Conservation (phyloP, 2,797 vertebrate genomes). For the Neopelma chrysocephalum region DNA sequence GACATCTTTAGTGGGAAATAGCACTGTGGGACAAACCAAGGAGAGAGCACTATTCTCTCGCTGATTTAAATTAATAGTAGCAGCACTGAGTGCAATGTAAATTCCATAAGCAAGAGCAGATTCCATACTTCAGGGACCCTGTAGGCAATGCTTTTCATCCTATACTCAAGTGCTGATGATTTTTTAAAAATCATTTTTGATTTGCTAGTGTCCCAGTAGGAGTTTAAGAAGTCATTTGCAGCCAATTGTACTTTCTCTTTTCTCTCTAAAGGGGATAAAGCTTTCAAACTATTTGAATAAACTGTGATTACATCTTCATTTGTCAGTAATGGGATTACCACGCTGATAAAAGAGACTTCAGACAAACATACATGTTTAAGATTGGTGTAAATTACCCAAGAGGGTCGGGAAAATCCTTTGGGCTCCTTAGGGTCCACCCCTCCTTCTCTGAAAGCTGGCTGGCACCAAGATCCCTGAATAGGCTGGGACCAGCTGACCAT, state of each 20-base stretch:
- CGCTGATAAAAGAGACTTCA: conserved; percentile 75
- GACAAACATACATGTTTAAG: conserved; percentile 79
- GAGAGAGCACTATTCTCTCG: not conserved
- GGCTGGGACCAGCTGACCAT: conserved; percentile 67
- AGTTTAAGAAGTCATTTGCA: conserved; percentile 74
- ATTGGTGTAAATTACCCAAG: conserved; percentile 79
- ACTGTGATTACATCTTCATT: conserved; percentile 87
- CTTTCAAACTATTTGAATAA: conserved; percentile 77
- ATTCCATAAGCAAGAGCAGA: not conserved
- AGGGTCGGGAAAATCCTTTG: conserved; percentile 66
- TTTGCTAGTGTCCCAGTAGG: conserved; percentile 56
- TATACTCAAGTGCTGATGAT: not conserved
- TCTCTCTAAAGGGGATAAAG: conserved; percentile 71
- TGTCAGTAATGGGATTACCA: conserved; percentile 88
- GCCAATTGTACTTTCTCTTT: conserved; percentile 66
- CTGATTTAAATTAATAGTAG: not conserved
- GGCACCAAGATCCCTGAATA: conserved; percentile 52
- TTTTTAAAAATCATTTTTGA: conserved; percentile 1
- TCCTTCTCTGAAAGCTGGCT: conserved; percentile 63
- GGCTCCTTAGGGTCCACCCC: conserved; percentile 44
- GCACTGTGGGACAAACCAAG: not conserved
- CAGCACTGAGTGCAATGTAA: not conserved
- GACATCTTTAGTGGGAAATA: not conserved
- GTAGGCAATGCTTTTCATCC: not conserved
- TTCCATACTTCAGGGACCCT: not conserved